Percentiles rank a stretch among this genome's conserved stretches.
Conservation (phyloP, 2,888 invertebrate species). For the Meiosimyza platycephala region DNA sequence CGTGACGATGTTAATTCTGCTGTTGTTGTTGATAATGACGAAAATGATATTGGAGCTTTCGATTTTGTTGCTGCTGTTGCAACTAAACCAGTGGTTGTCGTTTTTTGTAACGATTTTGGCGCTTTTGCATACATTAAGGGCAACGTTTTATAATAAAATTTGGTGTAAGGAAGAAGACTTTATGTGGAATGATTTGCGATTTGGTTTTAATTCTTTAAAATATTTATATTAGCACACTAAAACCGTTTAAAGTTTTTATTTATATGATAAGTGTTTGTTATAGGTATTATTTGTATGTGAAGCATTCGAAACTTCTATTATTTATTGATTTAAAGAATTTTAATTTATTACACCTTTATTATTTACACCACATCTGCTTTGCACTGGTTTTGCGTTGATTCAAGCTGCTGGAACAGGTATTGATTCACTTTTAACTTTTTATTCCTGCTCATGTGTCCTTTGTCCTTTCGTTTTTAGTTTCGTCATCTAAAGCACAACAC, state of each 20-base stretch:
- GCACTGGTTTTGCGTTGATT: conserved; percentile 16
- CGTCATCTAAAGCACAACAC: background rate
- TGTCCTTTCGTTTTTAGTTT: background rate
- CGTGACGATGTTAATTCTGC: conserved; percentile 15
- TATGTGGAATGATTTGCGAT: too few species aligned
- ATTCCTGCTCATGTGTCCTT: conserved; percentile 8
- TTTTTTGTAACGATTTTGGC: conserved; percentile 43
- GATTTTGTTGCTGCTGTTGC: conserved; percentile 18
- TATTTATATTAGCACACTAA: too few species aligned
- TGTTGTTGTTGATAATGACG: conserved; percentile 47
- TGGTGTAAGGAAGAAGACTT: too few species aligned
- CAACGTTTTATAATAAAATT: background rate
- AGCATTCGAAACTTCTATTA: too few species aligned
- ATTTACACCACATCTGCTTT: background rate
- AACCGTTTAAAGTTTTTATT: background rate
- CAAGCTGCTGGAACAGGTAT: background rate
- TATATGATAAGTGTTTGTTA: too few species aligned
- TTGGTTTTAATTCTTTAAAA: too few species aligned
- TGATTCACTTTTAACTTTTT: conserved; percentile 5
- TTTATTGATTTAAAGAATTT: background rate
- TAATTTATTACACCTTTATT: conserved; percentile 4
- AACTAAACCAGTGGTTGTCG: conserved; percentile 47
- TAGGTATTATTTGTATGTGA: too few species aligned
- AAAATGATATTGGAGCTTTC: conserved; percentile 39
- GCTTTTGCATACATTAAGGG: conserved; percentile 56